Evolutionary conservation across 2,888 invertebrate genomes (phyloP).

Genomic region (Barypeithes pellucidus): DNA sequence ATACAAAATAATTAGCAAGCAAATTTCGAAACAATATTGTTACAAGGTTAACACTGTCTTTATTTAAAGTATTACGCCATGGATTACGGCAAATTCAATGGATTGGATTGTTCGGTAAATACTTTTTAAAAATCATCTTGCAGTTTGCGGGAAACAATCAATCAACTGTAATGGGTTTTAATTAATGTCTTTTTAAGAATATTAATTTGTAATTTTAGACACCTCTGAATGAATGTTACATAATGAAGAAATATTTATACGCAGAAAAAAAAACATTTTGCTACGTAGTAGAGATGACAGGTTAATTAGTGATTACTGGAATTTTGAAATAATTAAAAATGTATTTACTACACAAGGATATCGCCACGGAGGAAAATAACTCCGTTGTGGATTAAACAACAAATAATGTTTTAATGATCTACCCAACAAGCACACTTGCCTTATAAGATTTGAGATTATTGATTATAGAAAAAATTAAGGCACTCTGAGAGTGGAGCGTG

Average conservation of each 20-base stretch:
- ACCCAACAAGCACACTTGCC: too few species aligned
- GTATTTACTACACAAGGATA: background rate
- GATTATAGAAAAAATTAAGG: too few species aligned
- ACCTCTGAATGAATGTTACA: constrained; percentile 4
- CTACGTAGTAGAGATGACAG: background rate
- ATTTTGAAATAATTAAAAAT: background rate
- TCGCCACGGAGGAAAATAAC: too few species aligned
- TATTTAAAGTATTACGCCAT: constrained; percentile 33
- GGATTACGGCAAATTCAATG: constrained; percentile 23
- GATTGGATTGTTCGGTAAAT: constrained; percentile 39
- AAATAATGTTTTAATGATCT: too few species aligned
- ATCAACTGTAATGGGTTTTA: constrained; percentile 55
- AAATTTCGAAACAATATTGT: constrained; percentile 23
- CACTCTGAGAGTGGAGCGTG: too few species aligned
- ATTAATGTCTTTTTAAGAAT: constrained; percentile 54
- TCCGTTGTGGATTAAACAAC: too few species aligned
- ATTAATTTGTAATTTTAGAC: constrained; percentile 45
- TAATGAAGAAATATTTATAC: constrained; percentile 11
- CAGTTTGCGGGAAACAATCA: constrained; percentile 53
- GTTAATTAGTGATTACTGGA: background rate
- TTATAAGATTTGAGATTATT: too few species aligned
- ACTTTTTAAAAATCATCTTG: constrained; percentile 46
- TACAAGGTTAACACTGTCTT: constrained; percentile 37
- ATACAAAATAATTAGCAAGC: constrained; percentile 22
- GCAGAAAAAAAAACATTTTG: background rate